phyloP scores from a whole-genome alignment of 2,113 vertebrate species.

The Apteryx owenii region DNA sequence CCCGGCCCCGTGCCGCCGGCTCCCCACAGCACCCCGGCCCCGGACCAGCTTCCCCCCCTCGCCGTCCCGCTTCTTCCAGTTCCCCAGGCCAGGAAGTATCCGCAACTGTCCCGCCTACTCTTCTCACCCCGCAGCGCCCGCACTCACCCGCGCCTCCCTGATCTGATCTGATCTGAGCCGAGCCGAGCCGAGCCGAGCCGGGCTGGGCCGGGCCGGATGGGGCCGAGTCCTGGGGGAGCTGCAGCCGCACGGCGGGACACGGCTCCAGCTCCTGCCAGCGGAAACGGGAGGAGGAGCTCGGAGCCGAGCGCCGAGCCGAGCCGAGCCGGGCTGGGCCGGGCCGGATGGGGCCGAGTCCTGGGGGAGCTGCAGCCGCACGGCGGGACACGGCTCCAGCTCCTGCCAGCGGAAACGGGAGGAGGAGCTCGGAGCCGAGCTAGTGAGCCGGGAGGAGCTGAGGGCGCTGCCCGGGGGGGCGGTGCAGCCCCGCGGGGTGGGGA shows the following conservation, averaged over 20 bases:
- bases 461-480: neutral
- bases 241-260: neutral
- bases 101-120: neutral
- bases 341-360: conserved; percentile 14
- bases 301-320: neutral
- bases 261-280: conserved; percentile 61
- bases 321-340: neutral
- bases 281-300: conserved; percentile 75
- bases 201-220: conserved; percentile 3
- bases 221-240: neutral
- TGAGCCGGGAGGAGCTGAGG: conserved; percentile 58
- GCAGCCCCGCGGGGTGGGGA: neutral
- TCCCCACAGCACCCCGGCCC: neutral
- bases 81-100: neutral
- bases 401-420: conserved; percentile 77
- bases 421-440: conserved; percentile 36
- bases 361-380: neutral
- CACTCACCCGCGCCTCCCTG: conserved; percentile 8
- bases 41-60: neutral
- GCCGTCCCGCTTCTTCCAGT: neutral
- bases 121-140: neutral
- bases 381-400: conserved; percentile 23
- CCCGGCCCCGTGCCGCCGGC: neutral
- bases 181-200: neutral
- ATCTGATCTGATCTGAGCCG: conserved; percentile 2